These are phyloP conservation scores for Crax fasciolata DNA, from an alignment of 2,797 vertebrate species.

Conservation along the genomic window DNA sequence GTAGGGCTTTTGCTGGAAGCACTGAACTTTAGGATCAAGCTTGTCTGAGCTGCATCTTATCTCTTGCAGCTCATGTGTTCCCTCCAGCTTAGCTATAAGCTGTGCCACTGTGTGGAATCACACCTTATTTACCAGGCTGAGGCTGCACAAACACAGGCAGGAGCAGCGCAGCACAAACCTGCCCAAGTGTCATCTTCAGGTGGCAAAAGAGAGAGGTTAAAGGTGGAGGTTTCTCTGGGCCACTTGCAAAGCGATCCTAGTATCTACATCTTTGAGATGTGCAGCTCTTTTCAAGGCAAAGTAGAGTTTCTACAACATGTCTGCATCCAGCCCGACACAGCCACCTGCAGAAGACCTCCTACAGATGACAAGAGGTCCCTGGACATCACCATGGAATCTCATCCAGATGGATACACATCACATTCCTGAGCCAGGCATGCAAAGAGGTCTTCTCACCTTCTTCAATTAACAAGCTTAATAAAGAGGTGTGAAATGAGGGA, in stretches of 20 bases:
- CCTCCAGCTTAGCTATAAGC: not conserved
- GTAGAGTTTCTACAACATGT: not conserved
- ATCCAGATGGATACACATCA: accelerated
- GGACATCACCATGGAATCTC: not conserved
- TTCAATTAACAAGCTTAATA: not conserved
- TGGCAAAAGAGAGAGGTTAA: not conserved
- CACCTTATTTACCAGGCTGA: not conserved
- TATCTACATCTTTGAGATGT: not conserved
- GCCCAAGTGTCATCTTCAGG: not conserved
- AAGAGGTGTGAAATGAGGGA: not conserved
- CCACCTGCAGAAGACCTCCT: not conserved
- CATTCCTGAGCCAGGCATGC: not conserved
- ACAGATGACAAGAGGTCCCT: not conserved
- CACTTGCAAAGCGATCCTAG: not conserved
- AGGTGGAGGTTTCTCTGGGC: not conserved
- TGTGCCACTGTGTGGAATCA: not conserved
- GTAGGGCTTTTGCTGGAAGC: not conserved
- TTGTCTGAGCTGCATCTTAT: not conserved
- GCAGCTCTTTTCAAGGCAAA: not conserved
- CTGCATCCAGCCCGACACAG: not conserved
- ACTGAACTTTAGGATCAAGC: not conserved
- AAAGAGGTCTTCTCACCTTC: not conserved
- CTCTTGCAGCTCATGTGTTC: not conserved
- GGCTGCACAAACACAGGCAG: not conserved
- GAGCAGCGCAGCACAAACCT: not conserved